A percentile compares a stretch with the other conserved stretches of the same genome.
phyloP scores from a whole-genome alignment of 2,888 invertebrate species.

The Tenthredo livida region DNA sequence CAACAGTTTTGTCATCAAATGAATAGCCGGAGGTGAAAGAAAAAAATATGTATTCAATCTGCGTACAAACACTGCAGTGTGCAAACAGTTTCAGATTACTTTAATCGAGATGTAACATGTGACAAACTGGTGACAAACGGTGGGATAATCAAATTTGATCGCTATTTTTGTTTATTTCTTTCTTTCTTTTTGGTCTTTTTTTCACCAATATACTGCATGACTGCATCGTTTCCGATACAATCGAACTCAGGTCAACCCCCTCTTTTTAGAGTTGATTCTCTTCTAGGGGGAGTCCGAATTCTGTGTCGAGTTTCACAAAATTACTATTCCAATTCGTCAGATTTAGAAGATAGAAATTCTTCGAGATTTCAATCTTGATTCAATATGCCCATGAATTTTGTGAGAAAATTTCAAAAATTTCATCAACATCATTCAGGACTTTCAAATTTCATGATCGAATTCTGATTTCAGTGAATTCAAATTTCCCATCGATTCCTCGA shows the following conservation, averaged over 20 bases:
- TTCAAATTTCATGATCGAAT: too few species aligned
- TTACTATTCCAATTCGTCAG: not conserved
- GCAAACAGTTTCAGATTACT: not conserved
- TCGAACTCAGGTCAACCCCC: not conserved
- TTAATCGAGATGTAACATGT: not conserved
- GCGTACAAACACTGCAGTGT: not conserved
- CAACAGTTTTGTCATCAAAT: not conserved
- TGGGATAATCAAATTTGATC: not conserved
- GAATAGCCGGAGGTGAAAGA: not conserved
- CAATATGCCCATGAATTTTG: not conserved
- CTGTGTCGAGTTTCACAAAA: not conserved
- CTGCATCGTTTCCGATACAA: not conserved
- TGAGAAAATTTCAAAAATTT: not conserved
- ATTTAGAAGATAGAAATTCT: not conserved
- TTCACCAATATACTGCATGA: not conserved
- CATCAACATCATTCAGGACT: not conserved
- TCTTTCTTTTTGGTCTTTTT: not conserved
- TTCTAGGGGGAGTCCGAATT: not conserved
- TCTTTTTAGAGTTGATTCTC: not conserved
- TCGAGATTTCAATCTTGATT: not conserved
- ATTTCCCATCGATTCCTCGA: too few species aligned
- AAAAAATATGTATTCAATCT: not conserved
- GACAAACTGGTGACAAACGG: not conserved
- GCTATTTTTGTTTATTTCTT: not conserved
- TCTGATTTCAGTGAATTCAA: too few species aligned